phyloP scores from a whole-genome alignment of 2,888 invertebrate genomes.

The Marasmarcha lunaedactyla region DNA sequence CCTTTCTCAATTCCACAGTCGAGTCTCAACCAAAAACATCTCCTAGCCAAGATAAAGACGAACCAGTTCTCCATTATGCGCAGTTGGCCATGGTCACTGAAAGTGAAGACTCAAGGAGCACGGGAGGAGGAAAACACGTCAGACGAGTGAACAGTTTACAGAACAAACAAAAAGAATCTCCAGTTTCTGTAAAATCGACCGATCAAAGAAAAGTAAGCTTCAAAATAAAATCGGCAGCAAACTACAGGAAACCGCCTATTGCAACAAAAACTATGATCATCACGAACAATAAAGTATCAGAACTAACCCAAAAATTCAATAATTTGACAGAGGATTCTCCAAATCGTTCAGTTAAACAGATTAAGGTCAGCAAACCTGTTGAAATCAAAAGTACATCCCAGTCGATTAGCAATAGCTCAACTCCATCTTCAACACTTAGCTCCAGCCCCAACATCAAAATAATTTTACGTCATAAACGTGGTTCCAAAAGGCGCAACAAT shows the following conservation, averaged over 20 bases:
- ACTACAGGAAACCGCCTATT: slow-evolving; percentile 50
- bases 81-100: slow-evolving; percentile 51
- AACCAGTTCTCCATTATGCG: slow-evolving; percentile 45
- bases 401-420: slow-evolving; percentile 49
- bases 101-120: slow-evolving; percentile 56
- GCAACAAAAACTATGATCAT: slow-evolving; percentile 58
- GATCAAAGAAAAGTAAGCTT: slow-evolving; percentile 70
- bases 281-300: slow-evolving; percentile 72
- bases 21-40: slow-evolving; percentile 18
- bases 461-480: slow-evolving; percentile 47
- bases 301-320: slow-evolving; percentile 78
- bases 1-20: slow-evolving; percentile 48
- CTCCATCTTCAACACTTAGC: slow-evolving; percentile 54
- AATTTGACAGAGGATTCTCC: slow-evolving; percentile 66
- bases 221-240: slow-evolving; percentile 66
- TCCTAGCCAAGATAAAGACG: slow-evolving; percentile 21
- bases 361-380: slow-evolving; percentile 67
- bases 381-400: slow-evolving; percentile 52
- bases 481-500: slow-evolving; percentile 55
- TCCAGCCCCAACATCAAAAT: slow-evolving; percentile 64
- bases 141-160: slow-evolving; percentile 21
- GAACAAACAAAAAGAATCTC: slow-evolving; percentile 21
- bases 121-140: slow-evolving; percentile 45
- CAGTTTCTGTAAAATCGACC: slow-evolving; percentile 1
- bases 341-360: slow-evolving; percentile 54